These are phyloP conservation scores for Oikopleura vanhoeffeni DNA, from an alignment of 23 tunicate genomes.

Conservation along the genomic window DNA sequence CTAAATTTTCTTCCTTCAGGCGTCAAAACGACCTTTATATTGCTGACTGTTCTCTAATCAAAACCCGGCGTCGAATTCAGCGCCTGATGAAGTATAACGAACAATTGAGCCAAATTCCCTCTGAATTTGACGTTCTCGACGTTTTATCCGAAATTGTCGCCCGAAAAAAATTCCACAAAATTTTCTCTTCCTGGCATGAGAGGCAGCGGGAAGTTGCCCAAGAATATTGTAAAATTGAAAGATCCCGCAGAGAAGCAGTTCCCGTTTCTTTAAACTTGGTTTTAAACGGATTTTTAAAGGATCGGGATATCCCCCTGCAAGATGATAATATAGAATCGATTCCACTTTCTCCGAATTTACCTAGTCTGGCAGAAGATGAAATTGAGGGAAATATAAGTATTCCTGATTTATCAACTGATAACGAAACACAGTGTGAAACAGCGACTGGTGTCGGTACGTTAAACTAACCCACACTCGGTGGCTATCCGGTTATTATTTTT, in stretches of 20 bases:
- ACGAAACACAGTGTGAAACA: neutral
- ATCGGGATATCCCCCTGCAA: neutral
- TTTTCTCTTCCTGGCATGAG: neutral
- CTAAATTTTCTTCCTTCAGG: no score
- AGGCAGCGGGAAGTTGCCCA: neutral
- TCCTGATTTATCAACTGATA: neutral
- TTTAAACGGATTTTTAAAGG: neutral
- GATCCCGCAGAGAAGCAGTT: neutral
- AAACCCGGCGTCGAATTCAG: neutral
- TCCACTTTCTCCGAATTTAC: neutral
- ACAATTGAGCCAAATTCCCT: neutral
- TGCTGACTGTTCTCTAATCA: neutral
- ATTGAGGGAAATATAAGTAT: neutral
- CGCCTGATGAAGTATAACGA: neutral
- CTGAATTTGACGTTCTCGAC: neutral
- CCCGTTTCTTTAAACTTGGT: neutral
- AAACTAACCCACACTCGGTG: no score
- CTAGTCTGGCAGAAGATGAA: neutral
- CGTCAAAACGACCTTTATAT: neutral
- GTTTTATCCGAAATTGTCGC: neutral
- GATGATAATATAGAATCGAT: neutral
- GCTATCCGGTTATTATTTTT: no score
- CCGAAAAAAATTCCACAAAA: neutral
- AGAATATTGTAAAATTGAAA: neutral
- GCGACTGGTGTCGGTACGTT: no score